Conservation (phyloP, 2,113 vertebrate genomes). For the Erpornis zantholeuca region DNA sequence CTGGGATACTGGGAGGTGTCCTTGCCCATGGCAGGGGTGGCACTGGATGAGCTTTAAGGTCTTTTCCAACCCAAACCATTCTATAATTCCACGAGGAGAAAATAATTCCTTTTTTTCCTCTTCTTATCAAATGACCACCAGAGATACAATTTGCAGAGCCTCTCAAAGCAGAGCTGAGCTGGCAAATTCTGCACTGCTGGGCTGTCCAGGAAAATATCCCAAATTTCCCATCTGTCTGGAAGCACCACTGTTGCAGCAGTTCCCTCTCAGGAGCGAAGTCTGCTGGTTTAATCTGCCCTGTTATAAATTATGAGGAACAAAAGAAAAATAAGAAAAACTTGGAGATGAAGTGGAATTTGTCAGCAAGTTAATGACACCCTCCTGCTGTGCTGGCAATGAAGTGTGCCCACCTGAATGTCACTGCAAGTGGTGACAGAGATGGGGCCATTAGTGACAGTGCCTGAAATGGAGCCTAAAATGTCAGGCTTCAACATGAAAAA, state of each 20-base stretch:
- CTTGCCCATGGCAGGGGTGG: not conserved
- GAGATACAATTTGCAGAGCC: too few relatives aligned
- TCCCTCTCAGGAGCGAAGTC: not conserved
- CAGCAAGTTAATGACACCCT: not conserved
- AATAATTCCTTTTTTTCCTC: not conserved
- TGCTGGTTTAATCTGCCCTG: not conserved
- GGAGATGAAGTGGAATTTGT: not conserved
- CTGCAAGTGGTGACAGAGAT: not conserved
- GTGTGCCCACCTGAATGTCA: conserved; percentile 8
- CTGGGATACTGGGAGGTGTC: not conserved
- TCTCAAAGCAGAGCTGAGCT: not conserved
- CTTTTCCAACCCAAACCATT: too few relatives aligned
- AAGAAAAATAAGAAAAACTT: not conserved
- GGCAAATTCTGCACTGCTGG: accelerated
- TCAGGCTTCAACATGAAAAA: not conserved
- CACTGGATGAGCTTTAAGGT: accelerated
- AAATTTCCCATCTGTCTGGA: not conserved
- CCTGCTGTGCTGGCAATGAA: not conserved
- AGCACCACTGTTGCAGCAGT: accelerated
- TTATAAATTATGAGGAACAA: not conserved
- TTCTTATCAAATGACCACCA: not conserved
- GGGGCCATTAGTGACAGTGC: not conserved
- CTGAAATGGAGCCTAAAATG: conserved; percentile 37
- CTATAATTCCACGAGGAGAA: accelerated
- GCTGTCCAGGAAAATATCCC: not conserved